phyloP scores from a whole-genome alignment of 2,113 vertebrate genomes.

The Tinamus guttatus region DNA sequence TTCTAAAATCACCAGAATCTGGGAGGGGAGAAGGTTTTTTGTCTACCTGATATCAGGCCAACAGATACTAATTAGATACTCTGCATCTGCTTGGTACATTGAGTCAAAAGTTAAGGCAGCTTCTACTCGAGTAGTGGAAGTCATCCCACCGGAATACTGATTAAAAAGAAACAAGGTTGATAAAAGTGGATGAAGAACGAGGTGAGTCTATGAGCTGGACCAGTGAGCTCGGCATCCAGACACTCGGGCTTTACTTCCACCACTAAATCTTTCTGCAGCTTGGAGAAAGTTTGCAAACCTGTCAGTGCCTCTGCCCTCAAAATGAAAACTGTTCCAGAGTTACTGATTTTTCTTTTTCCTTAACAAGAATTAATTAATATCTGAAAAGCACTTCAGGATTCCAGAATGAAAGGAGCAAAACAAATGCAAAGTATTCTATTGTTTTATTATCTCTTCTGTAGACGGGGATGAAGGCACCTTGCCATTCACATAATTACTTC shows the following conservation, averaged over 20 bases:
- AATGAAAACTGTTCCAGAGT: background rate
- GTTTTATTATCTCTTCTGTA: constrained; percentile 19
- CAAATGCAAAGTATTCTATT: constrained; percentile 50
- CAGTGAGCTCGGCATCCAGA: background rate
- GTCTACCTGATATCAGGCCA: background rate
- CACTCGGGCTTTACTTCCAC: background rate
- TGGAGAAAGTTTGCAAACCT: background rate
- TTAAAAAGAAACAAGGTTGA: constrained; percentile 8
- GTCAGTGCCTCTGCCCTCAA: background rate
- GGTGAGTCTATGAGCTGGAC: background rate
- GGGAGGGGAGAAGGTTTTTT: background rate
- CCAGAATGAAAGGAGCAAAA: constrained; percentile 43
- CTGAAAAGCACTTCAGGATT: constrained; percentile 18
- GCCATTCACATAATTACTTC: constrained; percentile 36
- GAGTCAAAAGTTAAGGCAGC: constrained; percentile 35
- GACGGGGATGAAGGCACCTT: constrained; percentile 15
- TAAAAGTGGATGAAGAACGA: background rate
- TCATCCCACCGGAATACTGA: background rate
- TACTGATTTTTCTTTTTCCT: background rate
- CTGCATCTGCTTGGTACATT: constrained; percentile 8
- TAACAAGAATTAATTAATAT: constrained; percentile 48
- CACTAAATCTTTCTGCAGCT: background rate
- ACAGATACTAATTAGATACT: constrained; percentile 23
- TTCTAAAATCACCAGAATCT: constrained; percentile 10
- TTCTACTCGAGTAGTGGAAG: background rate